Base-by-base conservation (phyloP, 2,797 vertebrate species). In the Nannoperca australis region DNA sequence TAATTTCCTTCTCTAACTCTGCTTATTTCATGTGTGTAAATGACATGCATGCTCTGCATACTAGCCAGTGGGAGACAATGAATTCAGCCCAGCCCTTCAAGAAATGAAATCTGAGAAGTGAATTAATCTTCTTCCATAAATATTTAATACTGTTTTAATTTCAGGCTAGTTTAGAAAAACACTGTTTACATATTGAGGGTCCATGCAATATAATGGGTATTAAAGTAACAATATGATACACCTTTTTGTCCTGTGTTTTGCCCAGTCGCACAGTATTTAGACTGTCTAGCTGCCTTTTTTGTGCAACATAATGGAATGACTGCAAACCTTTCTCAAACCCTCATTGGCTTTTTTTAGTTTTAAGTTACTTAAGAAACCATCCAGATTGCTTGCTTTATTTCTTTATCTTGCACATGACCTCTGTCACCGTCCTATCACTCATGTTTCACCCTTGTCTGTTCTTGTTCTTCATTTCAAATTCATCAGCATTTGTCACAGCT, bases 71-170 rank as follows among this genome's bases (percentile, higher is more conserved):
- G 72, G 42, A 71, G 30, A 71, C 73, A 71, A 72, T 74, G 6
- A 51, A 75, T 82, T 61, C 54, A 75, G 51, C 32, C n/a, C 53
- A 51, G 62, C 62, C 55, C 38, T 85, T 84, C 58, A 66, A 76
- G 69, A 42, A 74, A 84, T 68, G 7, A 73, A 62, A 83, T 63
- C 40, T 62, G 34, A 80, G 53, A 62, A 45, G 34, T 50, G 79
- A 69, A 70, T 76, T 66, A 47, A 84, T 81, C 49, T 78, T 78
- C 32, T 62, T 65, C 20, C 22, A 78, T 82, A 44, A 79, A 89
- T 85, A 61, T 79, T 83, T 76, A 45, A 83, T 79, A 4, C 13
- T 38, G 49, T 83, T 84, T 78, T 77, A 44, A 70, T 81, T 76
- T 70, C 42, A 56, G 72, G 54, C 22, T 58, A 40, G 64, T 65